Evolutionary conservation across 1,140 invertebrate species (phyloP), one percentile per base, ranked within the genome.

Genomic region (Stegodyphus mimosarum): DNA sequence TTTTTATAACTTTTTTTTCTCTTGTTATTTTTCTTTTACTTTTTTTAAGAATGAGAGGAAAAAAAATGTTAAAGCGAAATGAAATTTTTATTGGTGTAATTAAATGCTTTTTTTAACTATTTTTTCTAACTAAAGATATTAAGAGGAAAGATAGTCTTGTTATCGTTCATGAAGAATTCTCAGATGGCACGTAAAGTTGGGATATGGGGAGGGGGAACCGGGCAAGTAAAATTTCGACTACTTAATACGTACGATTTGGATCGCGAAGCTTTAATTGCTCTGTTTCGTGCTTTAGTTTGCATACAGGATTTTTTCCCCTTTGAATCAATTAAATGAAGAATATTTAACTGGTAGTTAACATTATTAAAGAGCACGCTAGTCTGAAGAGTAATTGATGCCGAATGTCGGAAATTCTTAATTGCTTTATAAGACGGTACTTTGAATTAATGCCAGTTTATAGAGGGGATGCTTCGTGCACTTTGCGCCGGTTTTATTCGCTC

Each of bases 51-150:
- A 75, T 55, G 60, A 75, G 75, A 55, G 64, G 64, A 17, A 75
- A 67, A 76, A 84, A 84, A 74, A 84, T 50, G 51, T 69, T 69
- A 49, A 69, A 84, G 73, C 72, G 81, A 76, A 84, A 84, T 84
- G 73, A 84, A 84, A 84, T 84, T 84, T 84, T 84, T 84, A 84
- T 84, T 84, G 81, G 73, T 75, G 73, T 84, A 84, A 84, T 84
- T 84, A 84, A 84, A 84, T 75, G 81, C 64, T 69, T 75, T 72
- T 84, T 84, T 84, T 84, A 84, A 84, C 51, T 84, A 84, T 84
- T 84, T 84, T 83, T 67, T 84, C 55, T 53, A 52, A 7, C 53
- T 18, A 15, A 15, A 50, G 49, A 67, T 75, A 76, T 84, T 63
- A 75, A n/a, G 50, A 73, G 80, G 33, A 83, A 15, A 49, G 71